Base-by-base conservation (phyloP, 2,797 vertebrate species). In the Fringilla coelebs region DNA sequence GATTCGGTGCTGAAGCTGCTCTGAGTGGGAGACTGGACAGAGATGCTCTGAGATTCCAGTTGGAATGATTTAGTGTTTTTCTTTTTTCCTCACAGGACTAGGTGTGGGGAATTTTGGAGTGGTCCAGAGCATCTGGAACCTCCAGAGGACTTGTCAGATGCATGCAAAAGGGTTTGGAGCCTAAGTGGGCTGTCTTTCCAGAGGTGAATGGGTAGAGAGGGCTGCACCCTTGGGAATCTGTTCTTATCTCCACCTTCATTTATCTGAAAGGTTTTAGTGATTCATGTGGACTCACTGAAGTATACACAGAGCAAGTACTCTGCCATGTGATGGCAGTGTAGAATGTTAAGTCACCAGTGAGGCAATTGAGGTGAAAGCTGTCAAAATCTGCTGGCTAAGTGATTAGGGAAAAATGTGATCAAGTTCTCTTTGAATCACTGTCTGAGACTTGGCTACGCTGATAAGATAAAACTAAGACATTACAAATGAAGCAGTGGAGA, bases 391-490 rank as follows among this genome's bases (percentile, higher is more conserved):
- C 74, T 38, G n/a, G 12, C 20, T 74, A 49, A 46, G 15, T 45
- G 41, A 83, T 71, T 31, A 83, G 49, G 74, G 38, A 17, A 88
- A 90, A 87, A 58, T 68, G 31, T 40, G 51, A 62, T 80, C 18
- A 55, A 38, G 19, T 82, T 84, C 25, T 48, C 40, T 72, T 60
- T 83, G 60, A 49, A 31, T 55, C 6, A 5, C 22, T 81, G 84
- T 88, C 49, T 10, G n/a, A 92, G 29, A 26, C 79, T 66, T 72
- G 48, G 41, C 49, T 83, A 45, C 22, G 20, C 31, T 63, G 89
- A 88, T 96, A 94, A 96, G 84, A 95, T 78, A 95, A 93, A 91
- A 7, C 20, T 38, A 49, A 92, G 89, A 94, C 83, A 82, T 77
- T 77, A 83, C 68, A 93, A 84, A 13, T 24, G 20, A 76, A 94